Evolutionary conservation across 2,797 vertebrate genomes (phyloP).

Genomic region (Ara ararauna): DNA sequence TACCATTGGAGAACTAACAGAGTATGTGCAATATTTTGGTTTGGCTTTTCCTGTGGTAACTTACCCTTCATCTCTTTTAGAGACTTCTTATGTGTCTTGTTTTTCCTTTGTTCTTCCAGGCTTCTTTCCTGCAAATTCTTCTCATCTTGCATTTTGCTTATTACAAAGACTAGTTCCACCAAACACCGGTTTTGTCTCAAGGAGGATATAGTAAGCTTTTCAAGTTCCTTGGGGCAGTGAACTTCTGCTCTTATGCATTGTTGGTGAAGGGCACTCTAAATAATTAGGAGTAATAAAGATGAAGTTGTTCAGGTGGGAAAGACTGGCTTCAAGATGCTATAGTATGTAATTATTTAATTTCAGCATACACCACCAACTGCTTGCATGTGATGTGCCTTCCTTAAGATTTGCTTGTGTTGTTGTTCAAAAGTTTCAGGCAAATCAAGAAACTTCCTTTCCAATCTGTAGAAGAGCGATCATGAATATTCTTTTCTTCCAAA

Average conservation of each 20-base stretch:
- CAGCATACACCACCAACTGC: neutral
- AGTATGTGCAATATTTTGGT: neutral
- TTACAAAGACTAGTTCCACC: neutral
- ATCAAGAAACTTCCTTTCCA: conserved; percentile 57
- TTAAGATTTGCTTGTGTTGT: neutral
- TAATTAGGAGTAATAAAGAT: conserved; percentile 13
- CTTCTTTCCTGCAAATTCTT: neutral
- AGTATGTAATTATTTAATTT: conserved; percentile 23
- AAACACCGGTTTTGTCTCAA: neutral
- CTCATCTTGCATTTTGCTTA: neutral
- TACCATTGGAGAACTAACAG: neutral
- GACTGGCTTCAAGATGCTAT: neutral
- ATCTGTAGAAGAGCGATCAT: conserved; percentile 43
- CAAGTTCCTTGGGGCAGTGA: neutral
- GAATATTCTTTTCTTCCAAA: conserved; percentile 53
- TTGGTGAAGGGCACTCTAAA: neutral
- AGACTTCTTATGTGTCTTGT: neutral
- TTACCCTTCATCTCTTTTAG: neutral
- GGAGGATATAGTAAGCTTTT: neutral
- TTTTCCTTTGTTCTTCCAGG: neutral
- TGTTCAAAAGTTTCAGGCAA: conserved; percentile 32
- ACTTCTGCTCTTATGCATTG: neutral
- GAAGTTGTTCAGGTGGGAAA: neutral
- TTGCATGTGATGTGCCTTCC: neutral
- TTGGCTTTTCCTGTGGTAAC: neutral